These are phyloP conservation scores for Bombus haemorrhoidalis DNA, from an alignment of 1,140 invertebrate species.

Conservation along the genomic window DNA sequence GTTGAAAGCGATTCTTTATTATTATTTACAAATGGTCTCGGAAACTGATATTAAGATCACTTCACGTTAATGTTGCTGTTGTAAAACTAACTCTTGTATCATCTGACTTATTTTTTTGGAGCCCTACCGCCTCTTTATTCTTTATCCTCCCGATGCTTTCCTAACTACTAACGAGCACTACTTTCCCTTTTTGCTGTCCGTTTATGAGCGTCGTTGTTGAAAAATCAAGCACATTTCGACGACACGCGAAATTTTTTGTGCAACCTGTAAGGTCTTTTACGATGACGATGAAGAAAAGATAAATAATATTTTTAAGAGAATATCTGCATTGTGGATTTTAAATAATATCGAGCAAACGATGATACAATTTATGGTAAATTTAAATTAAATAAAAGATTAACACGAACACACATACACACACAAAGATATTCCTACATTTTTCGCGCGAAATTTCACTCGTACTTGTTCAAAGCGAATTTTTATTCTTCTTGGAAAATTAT, in stretches of 20 bases:
- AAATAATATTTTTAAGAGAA: not conserved
- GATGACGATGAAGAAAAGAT: no score
- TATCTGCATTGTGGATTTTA: not conserved
- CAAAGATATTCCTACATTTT: no score
- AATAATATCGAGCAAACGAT: not conserved
- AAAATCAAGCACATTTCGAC: not conserved
- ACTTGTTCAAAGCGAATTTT: no score
- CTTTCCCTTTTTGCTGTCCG: not conserved
- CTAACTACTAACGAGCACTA: constrained; percentile 1
- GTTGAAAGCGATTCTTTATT: constrained; percentile 8
- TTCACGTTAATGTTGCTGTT: constrained; percentile 27
- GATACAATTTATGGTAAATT: no score
- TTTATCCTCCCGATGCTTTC: not conserved
- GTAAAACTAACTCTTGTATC: constrained; percentile 1
- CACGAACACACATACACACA: no score
- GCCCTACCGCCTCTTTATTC: not conserved
- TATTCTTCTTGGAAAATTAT: no score
- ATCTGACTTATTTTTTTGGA: not conserved
- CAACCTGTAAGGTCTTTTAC: no score
- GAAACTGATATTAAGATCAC: not conserved
- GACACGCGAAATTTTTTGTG: no score
- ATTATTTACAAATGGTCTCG: constrained; percentile 11
- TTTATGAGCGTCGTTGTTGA: not conserved
- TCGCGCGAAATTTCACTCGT: no score
- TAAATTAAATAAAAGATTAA: no score